Evolutionary conservation across 2,888 invertebrate species (phyloP).

Genomic region (Anagyrus pseudococci): DNA sequence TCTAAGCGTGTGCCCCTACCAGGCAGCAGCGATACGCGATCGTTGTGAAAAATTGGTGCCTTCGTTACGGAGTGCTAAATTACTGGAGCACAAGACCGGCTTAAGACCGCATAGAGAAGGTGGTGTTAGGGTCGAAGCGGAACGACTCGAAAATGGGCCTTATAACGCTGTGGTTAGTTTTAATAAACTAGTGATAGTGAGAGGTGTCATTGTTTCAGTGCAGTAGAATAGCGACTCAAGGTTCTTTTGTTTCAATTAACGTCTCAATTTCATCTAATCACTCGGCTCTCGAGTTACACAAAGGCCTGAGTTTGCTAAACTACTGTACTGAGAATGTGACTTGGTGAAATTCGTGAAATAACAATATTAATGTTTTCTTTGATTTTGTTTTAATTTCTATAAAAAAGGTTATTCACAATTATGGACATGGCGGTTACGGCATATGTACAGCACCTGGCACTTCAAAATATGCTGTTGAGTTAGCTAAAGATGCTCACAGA

Average conservation of each 20-base stretch:
- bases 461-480: constrained; percentile 74
- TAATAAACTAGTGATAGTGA: constrained; percentile 12
- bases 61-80: constrained; percentile 62
- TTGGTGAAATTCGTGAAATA: constrained; percentile 24
- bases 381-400: constrained; percentile 20
- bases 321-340: constrained; percentile 4
- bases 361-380: constrained; percentile 22
- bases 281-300: background rate
- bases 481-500: constrained; percentile 68
- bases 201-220: background rate
- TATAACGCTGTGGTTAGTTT: constrained; percentile 45
- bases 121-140: constrained; percentile 76
- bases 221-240: background rate
- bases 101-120: constrained; percentile 81
- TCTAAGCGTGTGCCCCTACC: constrained; percentile 71
- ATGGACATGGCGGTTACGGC: constrained; percentile 95
- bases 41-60: constrained; percentile 81
- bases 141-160: constrained; percentile 54
- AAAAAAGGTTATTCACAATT: constrained; percentile 80
- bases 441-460: constrained; percentile 91
- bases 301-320: background rate
- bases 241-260: background rate
- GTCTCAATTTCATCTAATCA: too few species aligned
- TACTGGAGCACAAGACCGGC: constrained; percentile 64
- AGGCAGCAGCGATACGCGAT: constrained; percentile 78